A percentile compares a stretch with the other conserved stretches of the same genome.
phyloP scores from a whole-genome alignment of 2,797 vertebrate genomes.

The Melanotaenia parkinsoni region DNA sequence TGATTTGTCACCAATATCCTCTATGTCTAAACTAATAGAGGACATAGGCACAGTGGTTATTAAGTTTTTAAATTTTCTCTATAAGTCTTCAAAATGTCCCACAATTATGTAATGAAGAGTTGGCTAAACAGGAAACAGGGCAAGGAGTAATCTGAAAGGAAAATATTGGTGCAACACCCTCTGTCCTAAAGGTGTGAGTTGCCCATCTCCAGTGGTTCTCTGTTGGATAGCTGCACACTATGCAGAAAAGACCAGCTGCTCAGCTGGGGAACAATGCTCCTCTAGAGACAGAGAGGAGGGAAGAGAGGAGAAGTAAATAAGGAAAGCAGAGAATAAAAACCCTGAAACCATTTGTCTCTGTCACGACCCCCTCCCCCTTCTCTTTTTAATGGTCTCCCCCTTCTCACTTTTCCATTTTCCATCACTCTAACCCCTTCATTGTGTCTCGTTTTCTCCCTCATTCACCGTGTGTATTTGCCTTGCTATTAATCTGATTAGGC shows the following conservation, averaged over 20 bases:
- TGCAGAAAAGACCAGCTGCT: conserved; percentile 60
- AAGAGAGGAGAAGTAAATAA: conserved; percentile 32
- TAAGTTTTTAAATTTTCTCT: not conserved
- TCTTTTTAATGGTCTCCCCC: conserved; percentile 29
- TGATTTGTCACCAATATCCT: not conserved
- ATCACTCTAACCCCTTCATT: conserved; percentile 25
- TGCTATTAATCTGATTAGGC: conserved; percentile 46
- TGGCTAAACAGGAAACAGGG: not conserved
- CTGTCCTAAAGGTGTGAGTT: conserved; percentile 28
- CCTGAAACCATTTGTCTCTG: conserved; percentile 71
- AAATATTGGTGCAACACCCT: conserved; percentile 55
- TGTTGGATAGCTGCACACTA: conserved; percentile 49
- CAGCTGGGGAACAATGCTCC: conserved; percentile 64
- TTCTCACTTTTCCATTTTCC: conserved; percentile 26
- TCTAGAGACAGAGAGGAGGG: conserved; percentile 38
- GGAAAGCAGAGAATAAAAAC: conserved; percentile 55
- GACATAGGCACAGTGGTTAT: not conserved
- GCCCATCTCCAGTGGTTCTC: conserved; percentile 44
- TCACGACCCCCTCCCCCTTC: conserved; percentile 61
- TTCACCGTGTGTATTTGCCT: not conserved
- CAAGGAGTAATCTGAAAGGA: conserved; percentile 1
- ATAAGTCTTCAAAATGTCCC: not conserved
- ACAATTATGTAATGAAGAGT: not conserved
- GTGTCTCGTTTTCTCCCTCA: conserved; percentile 23
- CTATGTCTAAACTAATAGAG: not conserved